Evolutionary conservation across 2,888 invertebrate genomes (phyloP).

Genomic region (Patella depressa): DNA sequence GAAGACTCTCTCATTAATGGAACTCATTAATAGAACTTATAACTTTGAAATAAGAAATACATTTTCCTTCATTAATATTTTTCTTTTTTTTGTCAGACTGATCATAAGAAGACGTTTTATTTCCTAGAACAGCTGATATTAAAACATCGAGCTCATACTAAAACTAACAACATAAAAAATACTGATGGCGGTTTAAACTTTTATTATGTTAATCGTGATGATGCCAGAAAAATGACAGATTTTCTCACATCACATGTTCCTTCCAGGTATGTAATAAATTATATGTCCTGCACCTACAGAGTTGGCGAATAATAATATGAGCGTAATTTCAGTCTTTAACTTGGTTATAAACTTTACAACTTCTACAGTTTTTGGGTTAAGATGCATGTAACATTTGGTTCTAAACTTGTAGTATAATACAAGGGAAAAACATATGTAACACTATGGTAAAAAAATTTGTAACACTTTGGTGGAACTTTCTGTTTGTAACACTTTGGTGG

Average conservation of each 20-base stretch:
- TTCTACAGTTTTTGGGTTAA: too few species aligned
- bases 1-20: neutral
- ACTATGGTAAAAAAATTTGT: too few species aligned
- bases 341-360: too few species aligned
- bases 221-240: constrained; percentile 95
- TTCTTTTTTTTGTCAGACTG: constrained; percentile 76
- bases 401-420: too few species aligned
- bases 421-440: too few species aligned
- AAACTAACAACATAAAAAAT: constrained; percentile 69
- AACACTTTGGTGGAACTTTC: too few species aligned
- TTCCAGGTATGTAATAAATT: constrained; percentile 73
- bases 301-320: too few species aligned
- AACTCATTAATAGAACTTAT: too few species aligned
- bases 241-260: constrained; percentile 91
- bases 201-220: constrained; percentile 88
- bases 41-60: neutral
- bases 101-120: constrained; percentile 96
- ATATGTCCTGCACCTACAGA: too few species aligned
- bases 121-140: constrained; percentile 97
- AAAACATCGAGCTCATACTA: constrained; percentile 89
- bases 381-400: too few species aligned
- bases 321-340: too few species aligned
- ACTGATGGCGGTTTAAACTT: constrained; percentile 93
- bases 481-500: too few species aligned
- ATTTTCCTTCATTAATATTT: constrained; percentile 13